phyloP scores from a whole-genome alignment of 2,888 invertebrate genomes.

The Candidula unifasciata region DNA sequence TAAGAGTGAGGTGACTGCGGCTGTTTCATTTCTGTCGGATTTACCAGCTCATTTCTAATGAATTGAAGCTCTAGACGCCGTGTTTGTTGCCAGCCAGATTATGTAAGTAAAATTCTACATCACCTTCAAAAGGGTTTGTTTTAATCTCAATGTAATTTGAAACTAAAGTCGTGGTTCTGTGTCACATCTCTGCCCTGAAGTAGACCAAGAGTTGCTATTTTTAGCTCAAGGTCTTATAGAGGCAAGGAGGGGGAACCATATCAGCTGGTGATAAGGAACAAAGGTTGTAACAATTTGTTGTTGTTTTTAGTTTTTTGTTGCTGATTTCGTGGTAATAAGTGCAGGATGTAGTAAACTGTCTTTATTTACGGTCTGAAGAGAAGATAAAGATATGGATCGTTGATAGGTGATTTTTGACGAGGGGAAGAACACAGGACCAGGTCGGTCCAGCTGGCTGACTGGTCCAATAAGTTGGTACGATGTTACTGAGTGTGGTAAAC shows the following conservation, averaged over 20 bases:
- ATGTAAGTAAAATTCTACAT: neutral
- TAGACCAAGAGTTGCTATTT: slow-evolving; percentile 8
- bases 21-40: neutral
- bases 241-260: neutral
- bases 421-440: no score
- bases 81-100: neutral
- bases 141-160: neutral
- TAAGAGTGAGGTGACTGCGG: neutral
- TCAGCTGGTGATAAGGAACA: neutral
- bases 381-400: no score
- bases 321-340: no score
- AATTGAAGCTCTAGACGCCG: neutral
- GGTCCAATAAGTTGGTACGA: no score
- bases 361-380: no score
- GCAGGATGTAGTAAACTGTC: no score
- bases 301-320: no score
- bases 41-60: neutral
- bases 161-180: neutral
- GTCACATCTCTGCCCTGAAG: neutral
- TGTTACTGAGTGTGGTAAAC: no score
- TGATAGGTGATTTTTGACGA: no score
- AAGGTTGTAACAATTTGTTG: neutral
- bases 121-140: neutral
- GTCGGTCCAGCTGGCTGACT: no score
- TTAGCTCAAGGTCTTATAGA: neutral